Evolutionary conservation across 1,140 invertebrate species (phyloP).

Genomic region (Lysiphlebus fabarum): DNA sequence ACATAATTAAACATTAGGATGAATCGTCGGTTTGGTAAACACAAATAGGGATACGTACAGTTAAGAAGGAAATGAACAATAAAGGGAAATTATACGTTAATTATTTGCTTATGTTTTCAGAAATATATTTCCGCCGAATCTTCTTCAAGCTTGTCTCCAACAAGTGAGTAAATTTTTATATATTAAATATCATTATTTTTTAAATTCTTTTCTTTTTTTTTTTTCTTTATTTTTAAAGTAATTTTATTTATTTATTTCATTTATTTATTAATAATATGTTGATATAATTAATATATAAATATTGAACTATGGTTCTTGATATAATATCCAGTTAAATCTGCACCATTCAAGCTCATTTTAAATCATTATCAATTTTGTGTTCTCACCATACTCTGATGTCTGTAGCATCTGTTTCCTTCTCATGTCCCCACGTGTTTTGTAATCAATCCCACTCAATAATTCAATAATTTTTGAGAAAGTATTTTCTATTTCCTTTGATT

Average conservation of each 20-base stretch:
- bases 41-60: no score
- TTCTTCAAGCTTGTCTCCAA: slow-evolving; percentile 77
- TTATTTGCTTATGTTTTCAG: slow-evolving; percentile 57
- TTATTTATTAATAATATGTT: no score
- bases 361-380: slow-evolving; percentile 23
- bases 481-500: no score
- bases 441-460: no score
- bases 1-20: no score
- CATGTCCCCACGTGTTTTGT: no score
- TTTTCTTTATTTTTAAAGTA: no score
- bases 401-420: slow-evolving; percentile 40
- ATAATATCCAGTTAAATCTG: slow-evolving; percentile 14
- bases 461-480: no score
- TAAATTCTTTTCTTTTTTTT: not conserved
- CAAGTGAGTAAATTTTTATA: slow-evolving; percentile 57
- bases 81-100: not conserved
- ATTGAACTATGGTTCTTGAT: not conserved
- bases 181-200: not conserved
- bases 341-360: slow-evolving; percentile 4
- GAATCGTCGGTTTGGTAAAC: no score
- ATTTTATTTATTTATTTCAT: no score
- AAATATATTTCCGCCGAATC: slow-evolving; percentile 89
- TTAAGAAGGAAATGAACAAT: not conserved
- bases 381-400: slow-evolving; percentile 55
- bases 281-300: no score